Percentiles rank a stretch among this genome's conserved stretches.
These are phyloP conservation scores for Meta bourneti DNA, from an alignment of 2,888 invertebrate genomes.

Conservation along the genomic window DNA sequence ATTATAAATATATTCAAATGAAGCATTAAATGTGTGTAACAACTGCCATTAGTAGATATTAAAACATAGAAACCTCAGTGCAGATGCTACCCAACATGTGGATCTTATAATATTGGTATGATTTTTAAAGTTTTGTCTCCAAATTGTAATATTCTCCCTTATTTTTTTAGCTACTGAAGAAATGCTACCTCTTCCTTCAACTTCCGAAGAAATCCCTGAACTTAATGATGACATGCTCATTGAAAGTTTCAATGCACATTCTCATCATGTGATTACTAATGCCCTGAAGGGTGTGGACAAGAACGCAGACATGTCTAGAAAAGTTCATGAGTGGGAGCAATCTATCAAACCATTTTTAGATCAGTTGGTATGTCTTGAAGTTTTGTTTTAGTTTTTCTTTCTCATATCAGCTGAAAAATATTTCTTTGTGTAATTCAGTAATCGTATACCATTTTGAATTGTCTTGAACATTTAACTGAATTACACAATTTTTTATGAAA, in stretches of 20 bases:
- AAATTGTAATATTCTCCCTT: not conserved
- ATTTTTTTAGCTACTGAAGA: not conserved
- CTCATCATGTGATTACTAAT: conserved; percentile 2
- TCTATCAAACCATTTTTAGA: conserved; percentile 41
- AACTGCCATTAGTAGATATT: too few species aligned
- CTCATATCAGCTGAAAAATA: not conserved
- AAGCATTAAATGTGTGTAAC: too few species aligned
- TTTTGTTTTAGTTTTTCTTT: not conserved
- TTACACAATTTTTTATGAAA: too few species aligned
- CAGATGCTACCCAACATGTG: too few species aligned
- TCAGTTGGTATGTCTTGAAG: conserved; percentile 31
- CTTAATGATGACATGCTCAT: not conserved
- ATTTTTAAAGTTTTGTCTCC: too few species aligned
- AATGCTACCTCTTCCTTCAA: not conserved
- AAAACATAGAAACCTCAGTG: too few species aligned
- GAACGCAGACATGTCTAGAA: conserved; percentile 33
- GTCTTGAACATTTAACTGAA: too few species aligned
- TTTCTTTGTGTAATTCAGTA: too few species aligned
- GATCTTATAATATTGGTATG: too few species aligned
- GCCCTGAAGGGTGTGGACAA: not conserved
- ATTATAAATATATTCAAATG: too few species aligned
- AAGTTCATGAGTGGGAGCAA: conserved; percentile 29
- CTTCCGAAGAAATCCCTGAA: not conserved
- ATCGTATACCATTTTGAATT: too few species aligned
- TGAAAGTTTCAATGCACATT: not conserved